phyloP scores from a whole-genome alignment of 37 sponge, comb jelly and placozoan species.

The Oscarella lobularis region DNA sequence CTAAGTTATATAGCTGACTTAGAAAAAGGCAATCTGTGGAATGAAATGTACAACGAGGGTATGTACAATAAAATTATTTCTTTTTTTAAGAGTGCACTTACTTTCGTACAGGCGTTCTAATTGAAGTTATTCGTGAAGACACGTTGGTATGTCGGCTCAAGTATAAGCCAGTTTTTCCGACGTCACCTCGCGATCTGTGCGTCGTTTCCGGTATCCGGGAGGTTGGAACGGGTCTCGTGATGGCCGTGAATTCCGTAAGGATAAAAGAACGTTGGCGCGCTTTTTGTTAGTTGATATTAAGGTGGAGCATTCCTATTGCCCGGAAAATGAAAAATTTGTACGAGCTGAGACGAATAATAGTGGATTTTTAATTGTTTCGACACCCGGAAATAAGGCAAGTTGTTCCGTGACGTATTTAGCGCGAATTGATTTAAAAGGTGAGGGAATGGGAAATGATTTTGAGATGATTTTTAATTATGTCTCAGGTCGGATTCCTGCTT shows the following conservation, averaged over 20 bases:
- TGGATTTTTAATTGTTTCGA: slow-evolving; percentile 37
- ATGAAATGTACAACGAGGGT: slow-evolving; percentile 50
- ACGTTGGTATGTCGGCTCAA: slow-evolving; percentile 8
- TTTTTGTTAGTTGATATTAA: too few relatives aligned
- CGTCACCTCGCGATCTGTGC: slow-evolving; percentile 49
- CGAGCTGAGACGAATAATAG: slow-evolving; percentile 38
- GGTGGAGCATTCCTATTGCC: slow-evolving; percentile 27
- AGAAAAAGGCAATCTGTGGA: slow-evolving; percentile 6
- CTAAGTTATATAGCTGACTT: slow-evolving; percentile 20
- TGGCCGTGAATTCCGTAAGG: background rate
- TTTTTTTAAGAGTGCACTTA: too few relatives aligned
- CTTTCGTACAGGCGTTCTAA: background rate
- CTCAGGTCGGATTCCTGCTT: slow-evolving; percentile 33
- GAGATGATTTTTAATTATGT: background rate
- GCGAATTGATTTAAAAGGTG: slow-evolving; percentile 55
- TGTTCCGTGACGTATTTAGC: slow-evolving; percentile 45
- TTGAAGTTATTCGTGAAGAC: background rate
- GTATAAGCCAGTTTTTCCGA: slow-evolving; percentile 63
- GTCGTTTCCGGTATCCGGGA: slow-evolving; percentile 10
- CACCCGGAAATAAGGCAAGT: slow-evolving; percentile 12
- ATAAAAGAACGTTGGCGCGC: too few relatives aligned
- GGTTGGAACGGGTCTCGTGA: background rate
- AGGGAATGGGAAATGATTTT: background rate
- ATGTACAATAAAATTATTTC: too few relatives aligned
- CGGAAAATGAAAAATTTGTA: slow-evolving; percentile 45